These are phyloP conservation scores for Tachyglossus aculeatus DNA, from an alignment of 2,797 vertebrate species.

Conservation along the genomic window DNA sequence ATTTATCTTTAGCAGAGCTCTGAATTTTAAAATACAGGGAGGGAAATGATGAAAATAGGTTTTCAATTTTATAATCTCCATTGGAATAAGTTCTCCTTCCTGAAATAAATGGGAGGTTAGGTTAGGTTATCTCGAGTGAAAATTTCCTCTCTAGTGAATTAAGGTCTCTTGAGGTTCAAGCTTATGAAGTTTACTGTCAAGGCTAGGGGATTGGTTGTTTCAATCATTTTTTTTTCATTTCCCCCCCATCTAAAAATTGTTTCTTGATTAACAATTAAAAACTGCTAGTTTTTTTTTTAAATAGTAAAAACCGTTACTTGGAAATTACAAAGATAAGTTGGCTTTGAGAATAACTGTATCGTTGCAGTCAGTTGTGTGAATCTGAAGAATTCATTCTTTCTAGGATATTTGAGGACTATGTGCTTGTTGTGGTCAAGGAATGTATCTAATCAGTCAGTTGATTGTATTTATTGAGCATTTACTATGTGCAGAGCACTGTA, in stretches of 20 bases:
- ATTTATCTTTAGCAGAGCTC: slow-evolving; percentile 6
- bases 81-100: background rate
- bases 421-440: too few species aligned
- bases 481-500: too few species aligned
- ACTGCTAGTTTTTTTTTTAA: background rate
- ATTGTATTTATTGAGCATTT: too few species aligned
- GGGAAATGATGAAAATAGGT: background rate
- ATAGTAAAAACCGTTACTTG: too few species aligned
- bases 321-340: too few species aligned
- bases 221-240: slow-evolving; percentile 7
- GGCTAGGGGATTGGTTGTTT: background rate
- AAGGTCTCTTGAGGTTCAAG: too few species aligned
- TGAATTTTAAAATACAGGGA: background rate
- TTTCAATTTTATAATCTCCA: background rate
- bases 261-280: background rate
- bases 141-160: background rate
- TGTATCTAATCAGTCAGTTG: too few species aligned
- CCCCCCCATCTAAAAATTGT: background rate
- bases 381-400: too few species aligned
- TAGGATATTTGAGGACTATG: too few species aligned
- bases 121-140: background rate
- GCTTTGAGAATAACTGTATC: too few species aligned
- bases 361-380: too few species aligned
- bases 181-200: too few species aligned
- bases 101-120: background rate